Conservation (phyloP, 2,113 vertebrate genomes). For the Rhinoptilus africanus region DNA sequence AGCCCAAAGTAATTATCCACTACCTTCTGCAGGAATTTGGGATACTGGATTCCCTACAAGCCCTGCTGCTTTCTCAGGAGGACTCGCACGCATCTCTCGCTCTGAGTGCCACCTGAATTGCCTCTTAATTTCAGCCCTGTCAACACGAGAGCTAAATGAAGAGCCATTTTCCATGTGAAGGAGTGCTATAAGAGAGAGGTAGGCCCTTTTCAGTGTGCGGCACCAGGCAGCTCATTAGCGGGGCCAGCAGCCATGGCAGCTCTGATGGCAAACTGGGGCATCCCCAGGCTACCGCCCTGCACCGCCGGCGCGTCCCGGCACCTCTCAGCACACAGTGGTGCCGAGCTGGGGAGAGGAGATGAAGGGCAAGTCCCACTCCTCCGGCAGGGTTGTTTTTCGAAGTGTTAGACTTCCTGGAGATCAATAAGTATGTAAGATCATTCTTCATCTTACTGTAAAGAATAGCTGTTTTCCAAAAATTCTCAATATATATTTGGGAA, state of each 20-base stretch:
- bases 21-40: neutral
- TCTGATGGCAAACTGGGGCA: neutral
- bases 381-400: neutral
- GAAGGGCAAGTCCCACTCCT: neutral
- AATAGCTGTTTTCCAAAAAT: neutral
- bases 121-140: slow-evolving; percentile 26
- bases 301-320: accelerated
- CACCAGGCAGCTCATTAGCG: neutral
- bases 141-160: slow-evolving; percentile 5
- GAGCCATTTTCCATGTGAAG: neutral
- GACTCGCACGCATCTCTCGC: accelerated
- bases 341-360: neutral
- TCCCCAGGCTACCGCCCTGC: accelerated
- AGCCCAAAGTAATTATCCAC: neutral
- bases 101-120: neutral
- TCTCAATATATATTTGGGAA: neutral
- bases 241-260: neutral
- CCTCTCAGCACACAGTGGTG: accelerated
- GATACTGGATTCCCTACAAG: neutral
- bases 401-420: neutral
- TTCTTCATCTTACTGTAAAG: neutral
- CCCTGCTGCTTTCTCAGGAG: neutral
- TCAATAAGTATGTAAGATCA: neutral
- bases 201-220: accelerated
- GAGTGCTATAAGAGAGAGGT: neutral